Percentiles rank a stretch among this genome's conserved stretches.
Conservation (phyloP, 1,140 invertebrate species). For the Paralvinella palmiformis region DNA sequence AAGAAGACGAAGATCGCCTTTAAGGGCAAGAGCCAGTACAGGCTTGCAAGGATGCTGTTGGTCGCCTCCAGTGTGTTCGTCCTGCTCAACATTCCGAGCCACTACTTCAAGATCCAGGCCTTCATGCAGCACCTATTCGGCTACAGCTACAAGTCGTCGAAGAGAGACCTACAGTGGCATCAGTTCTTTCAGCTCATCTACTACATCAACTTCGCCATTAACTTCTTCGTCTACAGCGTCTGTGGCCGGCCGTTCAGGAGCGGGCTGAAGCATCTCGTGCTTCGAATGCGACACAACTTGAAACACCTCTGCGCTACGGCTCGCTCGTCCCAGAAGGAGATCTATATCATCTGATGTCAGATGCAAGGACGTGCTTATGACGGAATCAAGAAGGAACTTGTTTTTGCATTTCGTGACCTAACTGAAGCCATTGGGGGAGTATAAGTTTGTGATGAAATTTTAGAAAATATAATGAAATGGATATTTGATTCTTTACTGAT, state of each 20-base stretch:
- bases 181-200: constrained; percentile 59
- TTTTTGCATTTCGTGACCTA: too few relatives aligned
- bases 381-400: too few relatives aligned
- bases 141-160: background rate
- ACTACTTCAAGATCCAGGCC: constrained; percentile 9
- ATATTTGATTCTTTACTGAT: too few relatives aligned
- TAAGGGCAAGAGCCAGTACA: constrained; percentile 2
- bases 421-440: too few relatives aligned
- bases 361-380: too few relatives aligned
- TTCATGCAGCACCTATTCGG: constrained; percentile 11
- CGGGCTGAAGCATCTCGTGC: constrained; percentile 29
- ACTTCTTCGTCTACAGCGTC: constrained; percentile 77
- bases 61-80: constrained; percentile 18
- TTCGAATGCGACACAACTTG: too few relatives aligned
- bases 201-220: constrained; percentile 76
- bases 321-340: too few relatives aligned
- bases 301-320: too few relatives aligned
- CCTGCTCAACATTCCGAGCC: constrained; percentile 15
- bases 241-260: constrained; percentile 74
- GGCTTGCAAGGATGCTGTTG: constrained; percentile 14
- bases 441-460: too few relatives aligned
- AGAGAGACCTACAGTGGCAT: constrained; percentile 54
- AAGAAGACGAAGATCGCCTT: background rate
- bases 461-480: too few relatives aligned
- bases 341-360: too few relatives aligned